phyloP scores from a whole-genome alignment of 2,113 vertebrate genomes.

The Centrocercus urophasianus region DNA sequence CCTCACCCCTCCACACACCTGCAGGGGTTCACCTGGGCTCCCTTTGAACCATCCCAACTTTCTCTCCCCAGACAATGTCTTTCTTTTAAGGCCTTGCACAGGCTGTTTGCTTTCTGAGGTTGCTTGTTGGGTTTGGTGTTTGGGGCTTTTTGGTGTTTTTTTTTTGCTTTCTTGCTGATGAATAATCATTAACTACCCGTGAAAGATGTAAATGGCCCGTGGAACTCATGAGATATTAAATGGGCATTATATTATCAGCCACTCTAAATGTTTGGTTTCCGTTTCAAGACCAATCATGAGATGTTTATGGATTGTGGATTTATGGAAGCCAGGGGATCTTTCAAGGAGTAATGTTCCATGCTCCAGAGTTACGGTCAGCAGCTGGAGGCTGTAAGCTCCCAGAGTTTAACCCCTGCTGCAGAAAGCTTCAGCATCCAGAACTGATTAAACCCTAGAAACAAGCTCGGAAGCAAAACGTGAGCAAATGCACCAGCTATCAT shows the following conservation, averaged over 20 bases:
- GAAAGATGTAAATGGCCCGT: slow-evolving; percentile 30
- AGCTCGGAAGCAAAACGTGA: fast-evolving
- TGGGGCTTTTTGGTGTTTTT: neutral
- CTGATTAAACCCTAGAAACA: neutral
- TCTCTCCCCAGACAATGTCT: neutral
- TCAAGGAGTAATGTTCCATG: slow-evolving; percentile 56
- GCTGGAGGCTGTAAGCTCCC: slow-evolving; percentile 39
- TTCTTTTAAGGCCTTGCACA: neutral
- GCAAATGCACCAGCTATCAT: neutral
- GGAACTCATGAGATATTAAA: slow-evolving; percentile 57
- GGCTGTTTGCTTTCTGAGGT: neutral
- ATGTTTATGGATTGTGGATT: slow-evolving; percentile 57
- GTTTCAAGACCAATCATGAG: slow-evolving; percentile 14
- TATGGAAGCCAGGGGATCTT: slow-evolving; percentile 62
- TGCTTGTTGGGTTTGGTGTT: neutral
- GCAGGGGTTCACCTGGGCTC: neutral
- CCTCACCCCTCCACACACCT: neutral
- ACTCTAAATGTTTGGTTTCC: slow-evolving; percentile 39
- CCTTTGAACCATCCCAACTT: neutral
- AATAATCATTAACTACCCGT: slow-evolving; percentile 53
- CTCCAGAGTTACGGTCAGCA: slow-evolving; percentile 25
- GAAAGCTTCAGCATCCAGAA: neutral
- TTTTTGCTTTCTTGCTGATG: neutral
- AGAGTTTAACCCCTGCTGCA: slow-evolving; percentile 15
- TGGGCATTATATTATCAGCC: slow-evolving; percentile 17